These are phyloP conservation scores for Anoura caudifer DNA, from an alignment of 2,113 vertebrate species.

Conservation along the genomic window DNA sequence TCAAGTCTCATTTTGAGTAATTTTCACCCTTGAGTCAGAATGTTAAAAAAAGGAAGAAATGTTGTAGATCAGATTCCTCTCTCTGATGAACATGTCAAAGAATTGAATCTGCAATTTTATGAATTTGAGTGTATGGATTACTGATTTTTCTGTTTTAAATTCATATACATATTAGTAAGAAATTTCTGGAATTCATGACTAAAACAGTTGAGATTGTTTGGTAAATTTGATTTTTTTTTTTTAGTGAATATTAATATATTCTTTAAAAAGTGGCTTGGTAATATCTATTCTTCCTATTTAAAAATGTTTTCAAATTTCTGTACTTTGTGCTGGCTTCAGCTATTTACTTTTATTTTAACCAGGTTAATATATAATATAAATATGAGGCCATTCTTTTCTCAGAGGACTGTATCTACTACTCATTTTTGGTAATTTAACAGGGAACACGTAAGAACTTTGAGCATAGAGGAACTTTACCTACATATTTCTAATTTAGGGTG, in stretches of 20 bases:
- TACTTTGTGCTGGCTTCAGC: constrained; percentile 31
- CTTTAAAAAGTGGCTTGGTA: constrained; percentile 42
- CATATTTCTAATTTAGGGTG: constrained; percentile 40
- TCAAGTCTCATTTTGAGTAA: constrained; percentile 1
- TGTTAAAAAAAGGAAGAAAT: constrained; percentile 6
- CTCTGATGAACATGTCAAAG: background rate
- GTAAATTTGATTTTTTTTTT: constrained; percentile 33
- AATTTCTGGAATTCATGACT: constrained; percentile 35
- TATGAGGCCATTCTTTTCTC: constrained; percentile 33
- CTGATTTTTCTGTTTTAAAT: constrained; percentile 30
- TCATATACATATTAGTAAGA: constrained; percentile 44
- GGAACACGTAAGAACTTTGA: constrained; percentile 25
- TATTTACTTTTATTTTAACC: constrained; percentile 39
- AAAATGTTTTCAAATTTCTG: constrained; percentile 41
- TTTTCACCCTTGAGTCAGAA: constrained; percentile 47
- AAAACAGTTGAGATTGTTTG: constrained; percentile 23
- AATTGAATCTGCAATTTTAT: constrained; percentile 16
- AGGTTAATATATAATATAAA: constrained; percentile 17
- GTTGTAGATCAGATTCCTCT: background rate
- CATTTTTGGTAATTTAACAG: constrained; percentile 27
- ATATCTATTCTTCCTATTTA: constrained; percentile 34
- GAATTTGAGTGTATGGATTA: constrained; percentile 33
- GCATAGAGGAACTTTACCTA: constrained; percentile 46
- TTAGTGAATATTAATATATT: constrained; percentile 30
- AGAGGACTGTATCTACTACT: constrained; percentile 14